These are phyloP conservation scores for Malacoraja senta DNA, from an alignment of 2,797 vertebrate genomes.

Conservation along the genomic window DNA sequence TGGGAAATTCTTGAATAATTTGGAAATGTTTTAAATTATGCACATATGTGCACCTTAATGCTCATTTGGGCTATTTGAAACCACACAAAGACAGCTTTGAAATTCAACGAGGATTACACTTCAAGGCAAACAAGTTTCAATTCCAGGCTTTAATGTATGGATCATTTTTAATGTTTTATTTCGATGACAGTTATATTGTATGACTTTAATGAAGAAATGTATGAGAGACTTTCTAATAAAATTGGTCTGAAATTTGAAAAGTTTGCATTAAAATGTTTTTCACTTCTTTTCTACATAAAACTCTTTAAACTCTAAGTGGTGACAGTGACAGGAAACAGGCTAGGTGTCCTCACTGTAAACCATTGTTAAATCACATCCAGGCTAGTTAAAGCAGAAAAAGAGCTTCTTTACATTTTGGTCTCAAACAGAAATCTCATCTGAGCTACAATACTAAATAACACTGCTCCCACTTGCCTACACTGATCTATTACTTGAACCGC, in stretches of 20 bases:
- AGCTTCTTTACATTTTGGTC: neutral
- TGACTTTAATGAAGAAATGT: constrained; percentile 16
- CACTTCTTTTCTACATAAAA: neutral
- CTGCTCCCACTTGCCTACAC: too few species aligned
- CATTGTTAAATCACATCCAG: neutral
- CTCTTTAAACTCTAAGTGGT: neutral
- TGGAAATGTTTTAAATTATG: neutral
- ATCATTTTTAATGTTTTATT: constrained; percentile 24
- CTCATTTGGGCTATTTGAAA: neutral
- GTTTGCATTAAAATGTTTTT: neutral
- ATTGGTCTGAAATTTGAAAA: constrained; percentile 22
- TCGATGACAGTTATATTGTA: constrained; percentile 29
- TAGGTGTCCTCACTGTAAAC: neutral
- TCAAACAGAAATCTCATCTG: neutral
- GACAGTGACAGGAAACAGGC: neutral
- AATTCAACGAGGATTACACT: constrained; percentile 1
- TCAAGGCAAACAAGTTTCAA: neutral
- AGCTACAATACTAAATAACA: neutral
- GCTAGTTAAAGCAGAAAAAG: neutral
- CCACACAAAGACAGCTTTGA: neutral
- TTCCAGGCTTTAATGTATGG: neutral
- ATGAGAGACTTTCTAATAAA: constrained; percentile 37
- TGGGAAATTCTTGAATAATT: neutral
- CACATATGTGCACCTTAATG: neutral
- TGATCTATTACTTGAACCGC: too few species aligned